phyloP scores from a whole-genome alignment of 2,113 vertebrate genomes.

The Hippoglossus stenolepis region DNA sequence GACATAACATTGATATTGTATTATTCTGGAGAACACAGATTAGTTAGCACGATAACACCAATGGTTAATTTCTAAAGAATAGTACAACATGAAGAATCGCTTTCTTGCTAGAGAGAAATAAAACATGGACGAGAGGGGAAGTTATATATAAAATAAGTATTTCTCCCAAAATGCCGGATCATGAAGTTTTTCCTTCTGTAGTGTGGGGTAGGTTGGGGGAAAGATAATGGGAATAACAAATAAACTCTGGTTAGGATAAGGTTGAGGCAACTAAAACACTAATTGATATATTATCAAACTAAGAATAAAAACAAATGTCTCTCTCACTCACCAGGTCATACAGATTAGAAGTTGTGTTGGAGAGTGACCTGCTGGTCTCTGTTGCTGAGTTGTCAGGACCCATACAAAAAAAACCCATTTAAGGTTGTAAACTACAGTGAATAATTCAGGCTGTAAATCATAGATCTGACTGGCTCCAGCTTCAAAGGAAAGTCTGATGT shows the following conservation, averaged over 20 bases:
- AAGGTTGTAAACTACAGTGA: slow-evolving; percentile 43
- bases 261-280: not conserved
- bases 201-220: not conserved
- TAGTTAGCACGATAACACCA: not conserved
- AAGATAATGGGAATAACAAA: not conserved
- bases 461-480: not conserved
- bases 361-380: not conserved
- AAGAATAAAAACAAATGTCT: not conserved
- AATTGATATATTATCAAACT: not conserved
- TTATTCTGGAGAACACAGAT: not conserved
- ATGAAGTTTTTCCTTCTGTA: not conserved
- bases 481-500: slow-evolving; percentile 26
- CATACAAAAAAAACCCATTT: slow-evolving; percentile 48
- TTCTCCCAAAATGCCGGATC: not conserved
- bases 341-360: slow-evolving; percentile 21
- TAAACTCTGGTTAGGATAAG: not conserved
- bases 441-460: slow-evolving; percentile 43
- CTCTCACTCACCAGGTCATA: slow-evolving; percentile 7
- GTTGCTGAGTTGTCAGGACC: slow-evolving; percentile 21
- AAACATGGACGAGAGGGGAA: no score
- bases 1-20: slow-evolving; percentile 2
- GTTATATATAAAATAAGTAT: not conserved
- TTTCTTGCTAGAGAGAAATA: no score
- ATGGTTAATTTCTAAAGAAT: not conserved
- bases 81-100: no score